phyloP scores from a whole-genome alignment of 2,797 vertebrate species.

The Mycteria americana region DNA sequence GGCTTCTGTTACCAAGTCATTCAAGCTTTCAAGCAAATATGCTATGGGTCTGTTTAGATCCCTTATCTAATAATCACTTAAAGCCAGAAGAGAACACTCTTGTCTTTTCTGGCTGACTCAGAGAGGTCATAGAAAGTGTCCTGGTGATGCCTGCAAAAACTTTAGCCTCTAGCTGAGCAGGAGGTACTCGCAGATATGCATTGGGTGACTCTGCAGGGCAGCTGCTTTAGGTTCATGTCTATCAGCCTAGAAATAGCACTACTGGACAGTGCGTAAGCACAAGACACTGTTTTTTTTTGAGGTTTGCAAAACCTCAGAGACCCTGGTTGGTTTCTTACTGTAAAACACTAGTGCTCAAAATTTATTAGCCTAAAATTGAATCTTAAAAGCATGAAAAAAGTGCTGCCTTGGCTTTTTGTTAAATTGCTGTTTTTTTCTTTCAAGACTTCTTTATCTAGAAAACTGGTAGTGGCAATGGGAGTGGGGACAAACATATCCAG shows the following conservation, averaged over 20 bases:
- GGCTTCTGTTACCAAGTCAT: not conserved
- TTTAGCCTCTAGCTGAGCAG: not conserved
- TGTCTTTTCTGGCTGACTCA: not conserved
- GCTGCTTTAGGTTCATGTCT: not conserved
- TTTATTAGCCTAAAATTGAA: not conserved
- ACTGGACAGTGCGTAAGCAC: fast-evolving
- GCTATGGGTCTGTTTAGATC: not conserved
- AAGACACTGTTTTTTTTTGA: fast-evolving
- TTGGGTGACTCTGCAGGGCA: not conserved
- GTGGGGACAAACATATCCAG: not conserved
- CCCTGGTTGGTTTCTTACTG: not conserved
- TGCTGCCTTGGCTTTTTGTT: not conserved
- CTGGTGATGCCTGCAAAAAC: not conserved
- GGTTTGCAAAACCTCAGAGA: not conserved
- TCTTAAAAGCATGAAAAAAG: not conserved
- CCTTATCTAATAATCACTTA: not conserved
- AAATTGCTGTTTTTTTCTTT: not conserved
- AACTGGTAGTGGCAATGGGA: not conserved
- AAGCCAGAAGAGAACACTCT: not conserved
- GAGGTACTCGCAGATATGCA: fast-evolving
- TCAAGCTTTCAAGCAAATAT: not conserved
- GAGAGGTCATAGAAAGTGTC: not conserved
- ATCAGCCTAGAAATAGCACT: not conserved
- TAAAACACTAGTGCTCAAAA: not conserved
- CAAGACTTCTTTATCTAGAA: not conserved